These are phyloP conservation scores for Acleris literana DNA, from an alignment of 2,888 invertebrate species.

Conservation along the genomic window DNA sequence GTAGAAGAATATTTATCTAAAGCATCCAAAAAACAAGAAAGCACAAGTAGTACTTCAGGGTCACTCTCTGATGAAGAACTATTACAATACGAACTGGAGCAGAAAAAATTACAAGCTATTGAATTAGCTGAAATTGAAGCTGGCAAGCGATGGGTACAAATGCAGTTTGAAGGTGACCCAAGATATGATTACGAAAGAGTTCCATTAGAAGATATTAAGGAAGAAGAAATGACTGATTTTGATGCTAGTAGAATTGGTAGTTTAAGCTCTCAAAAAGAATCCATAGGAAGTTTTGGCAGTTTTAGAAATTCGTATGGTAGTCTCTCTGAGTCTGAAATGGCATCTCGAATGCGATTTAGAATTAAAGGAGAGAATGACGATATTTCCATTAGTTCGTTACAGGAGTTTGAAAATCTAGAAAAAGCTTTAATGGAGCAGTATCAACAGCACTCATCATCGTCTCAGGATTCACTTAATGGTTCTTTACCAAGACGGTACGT, in stretches of 20 bases:
- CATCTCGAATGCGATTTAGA: conserved; percentile 92
- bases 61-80: conserved; percentile 85
- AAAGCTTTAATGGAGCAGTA: conserved; percentile 92
- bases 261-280: conserved; percentile 89
- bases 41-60: conserved; percentile 82
- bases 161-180: conserved; percentile 92
- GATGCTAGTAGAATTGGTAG: conserved; percentile 91
- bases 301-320: conserved; percentile 95
- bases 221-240: conserved; percentile 94
- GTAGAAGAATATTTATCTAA: conserved; percentile 88
- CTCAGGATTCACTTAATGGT: conserved; percentile 93
- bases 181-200: conserved; percentile 92
- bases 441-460: conserved; percentile 88
- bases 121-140: conserved; percentile 85
- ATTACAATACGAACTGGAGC: conserved; percentile 87
- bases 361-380: conserved; percentile 95
- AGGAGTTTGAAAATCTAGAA: conserved; percentile 97
- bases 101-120: conserved; percentile 77
- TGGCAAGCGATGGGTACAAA: conserved; percentile 94
- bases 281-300: conserved; percentile 91
- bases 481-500: conserved; percentile 90
- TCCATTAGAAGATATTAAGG: conserved; percentile 95
- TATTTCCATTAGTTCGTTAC: conserved; percentile 94
- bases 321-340: conserved; percentile 95
- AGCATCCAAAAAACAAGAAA: conserved; percentile 86